Percentiles rank a stretch among this genome's conserved stretches.
phyloP scores from a whole-genome alignment of 2,888 invertebrate genomes.

The Gasteruption jaculator region DNA sequence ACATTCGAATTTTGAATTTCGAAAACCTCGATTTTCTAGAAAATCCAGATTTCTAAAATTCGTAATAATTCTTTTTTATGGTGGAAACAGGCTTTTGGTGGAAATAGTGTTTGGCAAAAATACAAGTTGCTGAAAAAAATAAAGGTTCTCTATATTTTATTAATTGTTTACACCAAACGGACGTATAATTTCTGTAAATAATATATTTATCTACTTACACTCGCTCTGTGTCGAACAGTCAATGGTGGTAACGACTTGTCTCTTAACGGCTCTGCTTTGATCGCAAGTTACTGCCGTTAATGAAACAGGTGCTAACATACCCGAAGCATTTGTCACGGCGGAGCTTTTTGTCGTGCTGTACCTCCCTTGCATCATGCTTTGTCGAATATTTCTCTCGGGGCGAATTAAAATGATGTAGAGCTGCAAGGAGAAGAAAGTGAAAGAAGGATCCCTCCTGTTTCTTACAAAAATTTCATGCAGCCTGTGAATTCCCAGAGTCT shows the following conservation, averaged over 20 bases:
- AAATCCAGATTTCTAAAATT: too few species aligned
- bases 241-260: conserved; percentile 53
- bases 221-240: conserved; percentile 48
- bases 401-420: conserved; percentile 84
- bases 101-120: too few species aligned
- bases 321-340: conserved; percentile 56
- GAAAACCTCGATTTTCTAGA: too few species aligned
- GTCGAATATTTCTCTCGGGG: conserved; percentile 85
- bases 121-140: conserved; percentile 4
- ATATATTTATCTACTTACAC: conserved; percentile 37
- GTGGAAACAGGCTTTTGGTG: too few species aligned
- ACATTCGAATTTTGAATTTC: too few species aligned
- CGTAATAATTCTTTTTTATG: too few species aligned
- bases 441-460: conserved; percentile 4
- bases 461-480: not conserved
- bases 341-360: conserved; percentile 62
- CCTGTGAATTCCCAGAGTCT: not conserved
- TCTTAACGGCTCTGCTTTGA: conserved; percentile 63
- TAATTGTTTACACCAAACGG: too few species aligned
- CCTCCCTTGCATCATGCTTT: conserved; percentile 77
- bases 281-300: conserved; percentile 66
- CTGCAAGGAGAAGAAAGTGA: conserved; percentile 51
- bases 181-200: conserved; percentile 4
- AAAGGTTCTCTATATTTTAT: not conserved
- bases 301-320: conserved; percentile 67